A percentile compares a stretch with the other conserved stretches of the same genome.
Evolutionary conservation across 2,113 vertebrate genomes (phyloP).

Genomic region (Sturnira hondurensis): DNA sequence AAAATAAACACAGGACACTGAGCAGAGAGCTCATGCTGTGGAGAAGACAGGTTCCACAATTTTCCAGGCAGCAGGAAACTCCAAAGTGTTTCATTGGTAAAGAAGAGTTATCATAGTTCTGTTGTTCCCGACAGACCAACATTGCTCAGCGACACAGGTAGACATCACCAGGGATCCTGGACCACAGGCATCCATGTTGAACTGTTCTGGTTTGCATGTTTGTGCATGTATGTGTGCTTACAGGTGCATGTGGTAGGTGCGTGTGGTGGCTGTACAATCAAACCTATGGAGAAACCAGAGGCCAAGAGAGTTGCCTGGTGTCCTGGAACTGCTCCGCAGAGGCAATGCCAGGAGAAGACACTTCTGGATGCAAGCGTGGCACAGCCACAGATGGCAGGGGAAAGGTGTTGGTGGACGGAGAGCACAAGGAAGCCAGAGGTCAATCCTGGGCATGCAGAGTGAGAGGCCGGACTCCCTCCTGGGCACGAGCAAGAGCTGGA

Average conservation of each 20-base stretch:
- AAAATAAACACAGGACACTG: background rate
- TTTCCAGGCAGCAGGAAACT: background rate
- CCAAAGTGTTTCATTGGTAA: background rate
- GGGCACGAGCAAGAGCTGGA: background rate
- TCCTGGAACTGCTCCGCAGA: background rate
- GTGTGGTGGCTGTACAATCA: rapidly evolving
- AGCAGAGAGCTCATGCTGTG: background rate
- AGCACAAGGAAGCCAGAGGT: background rate
- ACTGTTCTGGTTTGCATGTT: background rate
- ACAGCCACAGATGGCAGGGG: no score
- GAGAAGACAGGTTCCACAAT: background rate
- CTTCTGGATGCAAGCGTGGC: background rate
- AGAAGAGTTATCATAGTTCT: background rate
- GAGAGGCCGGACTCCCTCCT: background rate
- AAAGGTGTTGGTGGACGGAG: background rate
- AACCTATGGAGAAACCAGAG: background rate
- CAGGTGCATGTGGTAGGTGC: no score
- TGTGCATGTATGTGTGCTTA: rapidly evolving
- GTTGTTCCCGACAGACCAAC: no score
- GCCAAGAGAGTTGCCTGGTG: no score
- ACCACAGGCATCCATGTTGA: background rate
- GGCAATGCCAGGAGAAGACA: background rate
- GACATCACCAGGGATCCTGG: background rate
- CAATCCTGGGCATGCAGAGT: background rate
- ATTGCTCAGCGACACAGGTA: rapidly evolving